Base-by-base conservation (phyloP, 2,797 vertebrate genomes). In the Pitangus sulphuratus region DNA sequence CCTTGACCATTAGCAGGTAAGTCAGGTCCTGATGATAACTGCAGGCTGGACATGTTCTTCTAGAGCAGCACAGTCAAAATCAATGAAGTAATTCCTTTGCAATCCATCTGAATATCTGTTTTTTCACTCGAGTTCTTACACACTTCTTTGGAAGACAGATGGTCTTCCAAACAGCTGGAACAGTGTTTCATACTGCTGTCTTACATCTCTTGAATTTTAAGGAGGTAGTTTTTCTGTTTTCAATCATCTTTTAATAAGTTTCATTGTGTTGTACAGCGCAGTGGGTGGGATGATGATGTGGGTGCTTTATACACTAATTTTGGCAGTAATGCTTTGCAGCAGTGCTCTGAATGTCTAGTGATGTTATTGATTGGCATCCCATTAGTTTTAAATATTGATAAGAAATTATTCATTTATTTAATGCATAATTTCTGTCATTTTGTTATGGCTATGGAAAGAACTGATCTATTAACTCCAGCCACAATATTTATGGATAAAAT, bases 331-430 rank as follows among this genome's bases (percentile, higher is more conserved):
- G 28, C 56, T 90, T 91, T 40, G 60, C 74, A 90, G 37, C 48
- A 76, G 47, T 62, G 35, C 51, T 70, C 93, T 82, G 65, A 70
- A 80, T 64, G 80, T 88, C 83, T 93, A 15, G 9, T 61, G 70
- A 13, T 84, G 80, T 79, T 96, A 94, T 31, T 93, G 87, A 94
- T 65, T 87, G 37, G 48, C 76, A 44, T 84, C 75, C 77, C 40
- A 35, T 94, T 91, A 39, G 15, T 79, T 96, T 95, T 95, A 95
- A 96, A 95, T 94, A 95, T 96, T 93, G 96, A 94, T 94, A 95
- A 82, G 66, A 57, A 93, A 77, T 90, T 12, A 17, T 60, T 88
- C 56, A 70, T 88, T 85, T 92, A 58, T 85, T 95, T 91, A 61
- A 74, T 70, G 53, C 40, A 20, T 82, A 39, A 64, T 91, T 91